A percentile compares a stretch with the other conserved stretches of the same genome.
phyloP scores from a whole-genome alignment of 2,113 vertebrate genomes.

The Sterna hirundo region DNA sequence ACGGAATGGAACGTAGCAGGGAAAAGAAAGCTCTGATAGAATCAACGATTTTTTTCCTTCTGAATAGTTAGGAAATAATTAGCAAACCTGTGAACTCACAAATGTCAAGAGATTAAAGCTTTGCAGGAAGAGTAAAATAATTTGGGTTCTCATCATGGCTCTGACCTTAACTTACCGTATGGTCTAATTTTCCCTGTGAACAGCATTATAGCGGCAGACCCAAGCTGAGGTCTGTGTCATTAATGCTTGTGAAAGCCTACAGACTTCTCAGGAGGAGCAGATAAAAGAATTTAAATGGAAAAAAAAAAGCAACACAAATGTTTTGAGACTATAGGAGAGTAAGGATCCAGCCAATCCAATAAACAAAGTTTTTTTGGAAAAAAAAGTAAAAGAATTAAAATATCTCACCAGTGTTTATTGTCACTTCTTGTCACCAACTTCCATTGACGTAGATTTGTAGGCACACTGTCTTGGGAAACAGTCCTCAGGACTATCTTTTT shows the following conservation, averaged over 20 bases:
- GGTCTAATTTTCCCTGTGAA: neutral
- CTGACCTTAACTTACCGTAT: neutral
- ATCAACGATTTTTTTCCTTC: neutral
- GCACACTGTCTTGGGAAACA: neutral
- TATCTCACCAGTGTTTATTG: neutral
- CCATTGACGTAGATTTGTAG: neutral
- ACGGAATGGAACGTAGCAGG: neutral
- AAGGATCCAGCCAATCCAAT: neutral
- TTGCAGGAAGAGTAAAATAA: neutral
- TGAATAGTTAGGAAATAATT: neutral
- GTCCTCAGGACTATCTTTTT: neutral
- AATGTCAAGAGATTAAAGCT: neutral
- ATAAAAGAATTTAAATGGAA: neutral
- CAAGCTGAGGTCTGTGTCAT: neutral
- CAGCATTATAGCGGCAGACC: neutral
- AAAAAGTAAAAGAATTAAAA: neutral
- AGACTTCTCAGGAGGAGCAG: neutral
- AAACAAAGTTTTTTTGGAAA: neutral
- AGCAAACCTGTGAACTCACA: neutral
- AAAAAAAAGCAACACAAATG: neutral
- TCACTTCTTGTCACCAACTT: neutral
- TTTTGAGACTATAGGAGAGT: neutral
- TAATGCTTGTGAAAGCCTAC: neutral
- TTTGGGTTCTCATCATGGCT: neutral
- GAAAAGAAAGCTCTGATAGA: neutral